Evolutionary conservation across 2,797 vertebrate genomes (phyloP).

Genomic region (Orestias chungarensis): DNA sequence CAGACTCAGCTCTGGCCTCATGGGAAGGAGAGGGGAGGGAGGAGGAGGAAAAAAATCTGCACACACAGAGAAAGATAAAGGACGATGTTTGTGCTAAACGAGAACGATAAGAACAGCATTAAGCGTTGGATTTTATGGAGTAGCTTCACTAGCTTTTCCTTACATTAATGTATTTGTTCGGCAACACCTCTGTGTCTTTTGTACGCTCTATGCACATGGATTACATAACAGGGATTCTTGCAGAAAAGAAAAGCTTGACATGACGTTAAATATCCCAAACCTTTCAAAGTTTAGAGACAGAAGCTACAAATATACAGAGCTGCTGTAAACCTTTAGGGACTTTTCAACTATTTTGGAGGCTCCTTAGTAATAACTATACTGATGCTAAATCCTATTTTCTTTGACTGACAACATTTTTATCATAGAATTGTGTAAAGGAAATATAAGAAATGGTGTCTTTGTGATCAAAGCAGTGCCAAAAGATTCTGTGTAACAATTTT

Average conservation of each 20-base stretch:
- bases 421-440: not conserved
- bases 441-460: too few species aligned
- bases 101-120: constrained; percentile 48
- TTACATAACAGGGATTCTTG: constrained; percentile 36
- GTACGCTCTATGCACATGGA: constrained; percentile 15
- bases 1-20: constrained; percentile 65
- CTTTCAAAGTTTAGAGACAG: constrained; percentile 10
- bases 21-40: constrained; percentile 47
- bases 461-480: too few species aligned
- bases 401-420: not conserved
- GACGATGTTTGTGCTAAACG: constrained; percentile 50
- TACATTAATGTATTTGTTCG: constrained; percentile 47
- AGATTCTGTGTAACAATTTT: too few species aligned
- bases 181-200: constrained; percentile 10
- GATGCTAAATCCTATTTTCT: not conserved
- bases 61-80: constrained; percentile 44
- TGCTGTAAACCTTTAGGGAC: not conserved
- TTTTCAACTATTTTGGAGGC: not conserved
- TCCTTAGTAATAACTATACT: not conserved
- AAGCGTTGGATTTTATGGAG: constrained; percentile 46
- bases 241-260: constrained; percentile 6
- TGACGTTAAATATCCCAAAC: not conserved
- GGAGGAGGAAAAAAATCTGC: constrained; percentile 22
- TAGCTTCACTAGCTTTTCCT: constrained; percentile 65
- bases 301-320: not conserved